Evolutionary conservation across 2,888 invertebrate genomes (phyloP).

Genomic region (Caenorhabditis auriculariae): DNA sequence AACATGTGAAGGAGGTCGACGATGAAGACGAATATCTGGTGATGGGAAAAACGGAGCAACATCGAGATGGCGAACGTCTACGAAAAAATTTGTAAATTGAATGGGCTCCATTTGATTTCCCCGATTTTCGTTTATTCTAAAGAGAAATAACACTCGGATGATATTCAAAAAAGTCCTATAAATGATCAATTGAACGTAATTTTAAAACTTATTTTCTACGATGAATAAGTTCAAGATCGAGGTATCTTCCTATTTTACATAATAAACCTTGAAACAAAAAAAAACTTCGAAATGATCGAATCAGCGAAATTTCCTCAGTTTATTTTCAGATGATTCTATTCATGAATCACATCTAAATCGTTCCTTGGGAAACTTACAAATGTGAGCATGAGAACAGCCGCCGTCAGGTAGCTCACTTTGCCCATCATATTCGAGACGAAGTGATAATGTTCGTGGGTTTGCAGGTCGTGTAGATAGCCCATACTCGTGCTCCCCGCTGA

Average conservation of each 20-base stretch:
- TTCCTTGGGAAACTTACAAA: conserved; percentile 79
- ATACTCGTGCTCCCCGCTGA: conserved; percentile 6
- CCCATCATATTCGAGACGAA: conserved; percentile 97
- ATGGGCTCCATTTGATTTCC: background rate
- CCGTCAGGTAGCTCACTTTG: conserved; percentile 88
- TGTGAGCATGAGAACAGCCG: conserved; percentile 93
- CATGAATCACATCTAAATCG: background rate
- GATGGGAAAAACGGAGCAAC: conserved; percentile 95
- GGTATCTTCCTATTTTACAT: background rate
- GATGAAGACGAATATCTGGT: conserved; percentile 98
- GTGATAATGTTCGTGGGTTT: conserved; percentile 95
- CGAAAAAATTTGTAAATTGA: conserved; percentile 61
- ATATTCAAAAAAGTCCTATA: too few species aligned
- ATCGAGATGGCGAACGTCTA: conserved; percentile 98
- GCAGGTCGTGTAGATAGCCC: conserved; percentile 76
- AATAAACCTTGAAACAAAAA: background rate
- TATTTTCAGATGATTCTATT: background rate
- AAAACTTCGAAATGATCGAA: background rate
- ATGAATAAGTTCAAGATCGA: too few species aligned
- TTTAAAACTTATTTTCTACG: too few species aligned
- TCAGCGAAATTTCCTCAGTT: background rate
- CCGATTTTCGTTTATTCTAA: too few species aligned
- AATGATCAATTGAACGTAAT: too few species aligned
- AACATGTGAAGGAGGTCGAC: conserved; percentile 97
- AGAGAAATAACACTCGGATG: too few species aligned